Base-by-base conservation (phyloP, 1,140 invertebrate species). In the Danaus melanippus region DNA sequence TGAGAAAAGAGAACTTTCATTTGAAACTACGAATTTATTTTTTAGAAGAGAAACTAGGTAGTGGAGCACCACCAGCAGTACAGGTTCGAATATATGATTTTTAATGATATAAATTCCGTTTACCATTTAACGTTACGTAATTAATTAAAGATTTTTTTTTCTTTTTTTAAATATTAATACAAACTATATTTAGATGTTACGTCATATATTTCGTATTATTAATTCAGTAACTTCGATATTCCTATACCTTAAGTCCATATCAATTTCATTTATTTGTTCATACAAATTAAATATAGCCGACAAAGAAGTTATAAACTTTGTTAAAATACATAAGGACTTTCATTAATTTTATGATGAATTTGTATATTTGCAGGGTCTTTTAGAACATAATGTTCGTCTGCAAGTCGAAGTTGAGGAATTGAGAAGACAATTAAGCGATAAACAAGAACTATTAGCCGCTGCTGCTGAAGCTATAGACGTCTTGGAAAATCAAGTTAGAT, bases 1-100 rank as follows among this genome's bases (percentile, higher is more conserved):
- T 97, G 46, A 92, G 93, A 58, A 97, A 97, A 71, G 96, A 97
- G 74, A 97, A 97, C 82, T 98, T 97, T 72, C 94, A 96, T 80
- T 86, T 97, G 0, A 97, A 97, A 80, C 84, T 97, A 46, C 89
- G 95, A 21, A 94, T 98, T 57, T 97, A 96, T 84, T 95, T 97
- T 76, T 87, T 97, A 48, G 95, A 98, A 77, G 96, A 97, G 81
- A 90, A 92, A 63, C 90, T 95, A 82, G 92, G 92, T 8, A 77
- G 46, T 42, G 81, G 81, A 42, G 71, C 59, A 81, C 90, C 69
- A 83, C 90, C 67, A 88, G 88, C 86, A 68, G 86, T 74, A 56
- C 83, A 95, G 87, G 94, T 96, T 81, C 67, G 67, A 66, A 15
- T 43, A 21, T n/a, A n/a, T 42, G 50, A 21, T 12, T 21, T 17